Evolutionary conservation across 2,113 vertebrate species (phyloP).

Genomic region (Dipodomys stephensi): DNA sequence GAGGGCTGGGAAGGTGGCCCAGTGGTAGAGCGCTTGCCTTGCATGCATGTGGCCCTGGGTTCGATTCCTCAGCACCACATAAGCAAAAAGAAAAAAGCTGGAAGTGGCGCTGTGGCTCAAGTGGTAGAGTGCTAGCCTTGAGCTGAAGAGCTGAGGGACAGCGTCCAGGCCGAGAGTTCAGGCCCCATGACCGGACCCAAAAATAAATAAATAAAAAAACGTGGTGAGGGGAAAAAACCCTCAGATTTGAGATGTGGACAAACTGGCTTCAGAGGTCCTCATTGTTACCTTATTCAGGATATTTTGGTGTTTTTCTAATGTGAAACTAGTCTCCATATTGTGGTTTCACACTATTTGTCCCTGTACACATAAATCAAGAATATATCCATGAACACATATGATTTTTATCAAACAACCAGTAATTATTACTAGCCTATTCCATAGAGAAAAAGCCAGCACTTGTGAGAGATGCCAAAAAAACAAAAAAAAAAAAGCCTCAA

Average conservation of each 20-base stretch:
- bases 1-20: too few species aligned
- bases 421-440: background rate
- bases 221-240: background rate
- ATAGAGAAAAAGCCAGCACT: background rate
- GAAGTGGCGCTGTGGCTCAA: too few species aligned
- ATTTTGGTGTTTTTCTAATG: background rate
- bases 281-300: background rate
- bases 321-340: background rate
- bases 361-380: conserved; percentile 20
- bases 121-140: too few species aligned
- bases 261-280: background rate
- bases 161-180: too few species aligned
- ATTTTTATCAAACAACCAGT: background rate
- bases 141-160: too few species aligned
- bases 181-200: too few species aligned
- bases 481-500: too few species aligned
- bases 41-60: too few species aligned
- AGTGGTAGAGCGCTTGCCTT: too few species aligned
- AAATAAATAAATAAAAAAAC: too few species aligned
- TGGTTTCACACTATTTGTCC: background rate
- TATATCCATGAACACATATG: background rate
- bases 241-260: background rate
- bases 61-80: too few species aligned
- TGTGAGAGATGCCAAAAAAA: background rate
- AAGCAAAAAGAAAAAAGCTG: too few species aligned